Conservation (phyloP, 2,888 invertebrate species). For the Altica lythri region DNA sequence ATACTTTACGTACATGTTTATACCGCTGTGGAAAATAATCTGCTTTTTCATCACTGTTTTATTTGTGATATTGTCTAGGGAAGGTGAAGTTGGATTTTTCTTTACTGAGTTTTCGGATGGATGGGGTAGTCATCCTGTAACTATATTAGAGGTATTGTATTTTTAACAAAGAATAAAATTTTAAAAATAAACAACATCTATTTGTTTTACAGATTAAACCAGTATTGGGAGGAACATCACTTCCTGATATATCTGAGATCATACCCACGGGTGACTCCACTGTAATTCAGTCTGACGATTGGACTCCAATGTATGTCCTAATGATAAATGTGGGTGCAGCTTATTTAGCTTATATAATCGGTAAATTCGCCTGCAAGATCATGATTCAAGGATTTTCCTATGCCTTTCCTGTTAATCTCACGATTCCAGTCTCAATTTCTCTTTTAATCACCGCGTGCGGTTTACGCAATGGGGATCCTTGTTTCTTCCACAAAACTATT, state of each 20-base stretch:
- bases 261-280: constrained; percentile 77
- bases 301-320: constrained; percentile 76
- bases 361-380: constrained; percentile 95
- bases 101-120: constrained; percentile 76
- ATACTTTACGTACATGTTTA: constrained; percentile 88
- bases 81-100: constrained; percentile 76
- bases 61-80: constrained; percentile 73
- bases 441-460: constrained; percentile 88
- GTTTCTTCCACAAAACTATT: constrained; percentile 83
- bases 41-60: constrained; percentile 78
- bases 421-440: constrained; percentile 88
- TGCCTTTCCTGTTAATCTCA: constrained; percentile 92
- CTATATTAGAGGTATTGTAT: constrained; percentile 76
- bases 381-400: constrained; percentile 97
- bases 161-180: no score
- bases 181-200: constrained; percentile 7
- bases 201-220: constrained; percentile 63
- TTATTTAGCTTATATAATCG: constrained; percentile 89
- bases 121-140: constrained; percentile 79
- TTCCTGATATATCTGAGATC: constrained; percentile 77
- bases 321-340: constrained; percentile 82
- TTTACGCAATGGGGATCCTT: constrained; percentile 81
- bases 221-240: constrained; percentile 63
- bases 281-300: constrained; percentile 71
- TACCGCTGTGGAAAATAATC: constrained; percentile 89